Evolutionary conservation across 2,797 vertebrate species (phyloP).

Genomic region (Clarias fuscus): DNA sequence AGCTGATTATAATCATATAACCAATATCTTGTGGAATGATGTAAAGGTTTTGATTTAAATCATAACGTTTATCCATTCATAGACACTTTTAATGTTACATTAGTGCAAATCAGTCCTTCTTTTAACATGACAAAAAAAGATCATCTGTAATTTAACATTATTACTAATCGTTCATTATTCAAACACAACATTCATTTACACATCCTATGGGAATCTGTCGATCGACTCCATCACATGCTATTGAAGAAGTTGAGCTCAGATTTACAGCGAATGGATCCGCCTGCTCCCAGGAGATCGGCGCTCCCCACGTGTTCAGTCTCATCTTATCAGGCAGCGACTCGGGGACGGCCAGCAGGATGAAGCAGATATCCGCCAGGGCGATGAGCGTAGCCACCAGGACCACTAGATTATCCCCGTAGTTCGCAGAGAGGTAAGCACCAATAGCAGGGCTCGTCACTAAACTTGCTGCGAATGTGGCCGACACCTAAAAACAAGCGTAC

Average conservation of each 20-base stretch:
- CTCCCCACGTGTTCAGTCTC: slow-evolving; percentile 86
- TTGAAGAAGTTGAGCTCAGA: not conserved
- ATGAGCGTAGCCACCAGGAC: slow-evolving; percentile 86
- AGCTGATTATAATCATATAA: not conserved
- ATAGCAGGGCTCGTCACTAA: slow-evolving; percentile 93
- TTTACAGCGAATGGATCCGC: slow-evolving; percentile 90
- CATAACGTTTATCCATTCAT: no score
- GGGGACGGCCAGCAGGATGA: slow-evolving; percentile 88
- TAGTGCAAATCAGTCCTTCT: no score
- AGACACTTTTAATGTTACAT: no score
- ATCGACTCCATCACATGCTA: not conserved
- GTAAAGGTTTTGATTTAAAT: not conserved
- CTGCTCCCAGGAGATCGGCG: slow-evolving; percentile 90
- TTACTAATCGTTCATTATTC: not conserved
- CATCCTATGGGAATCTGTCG: not conserved
- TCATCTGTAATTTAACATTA: no score
- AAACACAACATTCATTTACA: not conserved
- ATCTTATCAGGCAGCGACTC: slow-evolving; percentile 92
- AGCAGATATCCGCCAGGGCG: slow-evolving; percentile 87
- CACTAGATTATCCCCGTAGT: slow-evolving; percentile 87
- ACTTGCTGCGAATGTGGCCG: slow-evolving; percentile 92
- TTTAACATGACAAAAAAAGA: no score
- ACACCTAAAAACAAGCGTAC: slow-evolving; percentile 73
- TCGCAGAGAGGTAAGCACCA: slow-evolving; percentile 86
- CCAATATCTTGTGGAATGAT: not conserved